Evolutionary conservation across 35 echinoderm and acorn worm genomes (phyloP), one percentile per base, ranked within the genome.

Genomic region (Hemicentrotus pulcherrimus): DNA sequence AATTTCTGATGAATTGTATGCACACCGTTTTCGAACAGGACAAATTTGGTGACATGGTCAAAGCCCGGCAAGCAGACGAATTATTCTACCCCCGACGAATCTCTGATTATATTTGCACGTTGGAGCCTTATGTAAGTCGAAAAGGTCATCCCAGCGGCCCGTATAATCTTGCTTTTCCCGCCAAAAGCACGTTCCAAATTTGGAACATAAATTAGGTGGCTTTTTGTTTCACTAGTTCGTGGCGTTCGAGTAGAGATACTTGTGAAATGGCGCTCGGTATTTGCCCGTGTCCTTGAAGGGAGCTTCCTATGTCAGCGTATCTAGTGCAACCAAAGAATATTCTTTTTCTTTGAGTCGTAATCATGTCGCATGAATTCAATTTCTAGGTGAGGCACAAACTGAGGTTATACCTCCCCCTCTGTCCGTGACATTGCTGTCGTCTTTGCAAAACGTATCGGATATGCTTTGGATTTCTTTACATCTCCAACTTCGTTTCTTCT

Each of bases 61-160:
- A 78, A 78, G 65, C 65, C 65, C n/a, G 65, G 65, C 19, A 30
- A 41, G 88, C 32, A 90, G 46, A 90, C 88, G 46, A 90, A 90
- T 90, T 90, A 90, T 47, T 18, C 31, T 32, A 45, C 31, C 32
- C 88, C 46, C 46, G 88, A 22, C 46, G 32, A 45, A 90, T 90
- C 88, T 90, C 32, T 90, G 88, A 90, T 90, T 90, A 90, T 90
- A 90, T 90, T 90, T 90, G 88, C 88, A 90, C 32, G 32, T 32
- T 47, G 32, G 46, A 45, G 88, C 32, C 46, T 90, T 90, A 47
- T 33, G n/a, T 45, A 90, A 90, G 88, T 78, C 65, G 65, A 90
- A 90, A 90, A 90, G 88, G 88, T 90, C 88, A 90, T 28, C 32
- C 32, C 46, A 45, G 46, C 46, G 32, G 32, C 88, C 46, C 88